A percentile compares a stretch with the other conserved stretches of the same genome.
These are phyloP conservation scores for Pseudotriccus pelzelni DNA, from an alignment of 2,797 vertebrate genomes.

Conservation along the genomic window DNA sequence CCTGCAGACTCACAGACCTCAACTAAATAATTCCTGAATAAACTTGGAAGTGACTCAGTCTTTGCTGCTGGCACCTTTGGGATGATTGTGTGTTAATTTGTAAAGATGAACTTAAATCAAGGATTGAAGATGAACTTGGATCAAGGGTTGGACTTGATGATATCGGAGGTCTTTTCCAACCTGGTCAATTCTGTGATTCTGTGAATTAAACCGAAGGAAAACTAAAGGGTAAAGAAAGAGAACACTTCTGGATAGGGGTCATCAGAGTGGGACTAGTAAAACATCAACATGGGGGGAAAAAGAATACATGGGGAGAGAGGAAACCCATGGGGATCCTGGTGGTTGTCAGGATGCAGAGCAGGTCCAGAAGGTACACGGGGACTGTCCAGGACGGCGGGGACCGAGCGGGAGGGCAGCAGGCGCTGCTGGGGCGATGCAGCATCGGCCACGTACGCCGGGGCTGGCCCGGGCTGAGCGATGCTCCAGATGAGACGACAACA, in stretches of 20 bases:
- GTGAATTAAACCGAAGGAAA: background rate
- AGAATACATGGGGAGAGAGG: background rate
- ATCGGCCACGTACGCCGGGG: background rate
- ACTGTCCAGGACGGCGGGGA: rapidly evolving
- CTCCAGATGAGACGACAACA: background rate
- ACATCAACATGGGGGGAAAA: background rate
- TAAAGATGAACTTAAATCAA: background rate
- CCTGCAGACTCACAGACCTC: background rate
- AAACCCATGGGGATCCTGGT: rapidly evolving
- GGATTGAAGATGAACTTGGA: background rate
- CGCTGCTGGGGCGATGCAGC: rapidly evolving
- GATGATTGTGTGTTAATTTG: background rate
- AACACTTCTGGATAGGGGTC: background rate
- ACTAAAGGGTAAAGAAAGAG: background rate
- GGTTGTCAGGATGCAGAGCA: background rate
- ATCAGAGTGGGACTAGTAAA: background rate
- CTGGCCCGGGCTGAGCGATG: background rate
- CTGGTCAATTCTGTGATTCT: too few species aligned
- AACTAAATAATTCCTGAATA: background rate
- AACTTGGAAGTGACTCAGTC: background rate
- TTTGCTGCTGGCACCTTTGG: background rate
- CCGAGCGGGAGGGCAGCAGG: rapidly evolving
- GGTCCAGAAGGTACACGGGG: background rate
- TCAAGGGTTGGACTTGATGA: too few species aligned
- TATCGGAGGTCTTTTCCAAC: too few species aligned